A percentile compares a stretch with the other conserved stretches of the same genome.
Conservation (phyloP, 2,113 vertebrate species). For the Romanogobio albipinnatus region DNA sequence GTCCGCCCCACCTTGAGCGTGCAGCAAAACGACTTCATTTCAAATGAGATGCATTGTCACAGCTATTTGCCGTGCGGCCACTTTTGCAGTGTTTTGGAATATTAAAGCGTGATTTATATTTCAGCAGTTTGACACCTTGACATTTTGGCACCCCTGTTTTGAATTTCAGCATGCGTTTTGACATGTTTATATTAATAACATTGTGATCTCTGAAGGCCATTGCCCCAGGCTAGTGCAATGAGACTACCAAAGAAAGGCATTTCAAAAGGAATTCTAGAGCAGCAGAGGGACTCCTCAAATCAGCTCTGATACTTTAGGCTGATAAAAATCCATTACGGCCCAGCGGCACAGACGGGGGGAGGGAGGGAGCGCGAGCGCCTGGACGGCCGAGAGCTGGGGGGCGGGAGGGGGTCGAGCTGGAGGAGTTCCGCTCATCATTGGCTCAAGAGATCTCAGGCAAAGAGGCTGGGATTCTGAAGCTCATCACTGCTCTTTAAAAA, state of each 20-base stretch:
- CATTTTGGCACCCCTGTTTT: constrained; percentile 81
- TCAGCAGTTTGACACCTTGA: constrained; percentile 80
- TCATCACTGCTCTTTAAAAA: neutral
- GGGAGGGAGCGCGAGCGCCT: neutral
- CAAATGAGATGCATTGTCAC: constrained; percentile 66
- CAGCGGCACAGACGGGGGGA: neutral
- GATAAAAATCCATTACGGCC: constrained; percentile 83
- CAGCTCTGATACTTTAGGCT: constrained; percentile 77
- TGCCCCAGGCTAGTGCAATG: constrained; percentile 80
- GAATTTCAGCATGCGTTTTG: constrained; percentile 81
- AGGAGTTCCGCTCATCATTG: neutral
- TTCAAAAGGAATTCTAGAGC: constrained; percentile 84
- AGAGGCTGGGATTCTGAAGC: neutral
- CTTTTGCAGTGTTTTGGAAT: constrained; percentile 76
- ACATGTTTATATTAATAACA: constrained; percentile 85
- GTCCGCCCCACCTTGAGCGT: neutral
- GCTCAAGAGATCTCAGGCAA: neutral
- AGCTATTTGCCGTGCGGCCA: constrained; percentile 64
- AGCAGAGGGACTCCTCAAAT: constrained; percentile 81
- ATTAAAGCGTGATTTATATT: constrained; percentile 80
- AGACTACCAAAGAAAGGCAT: constrained; percentile 80
- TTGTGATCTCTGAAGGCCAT: constrained; percentile 83
- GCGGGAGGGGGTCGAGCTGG: neutral
- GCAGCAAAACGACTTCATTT: constrained; percentile 61
- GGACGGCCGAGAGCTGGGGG: neutral